A percentile compares a stretch with the other conserved stretches of the same genome.
Conservation (phyloP, 1,140 invertebrate genomes). For the Hormaphis cornu region DNA sequence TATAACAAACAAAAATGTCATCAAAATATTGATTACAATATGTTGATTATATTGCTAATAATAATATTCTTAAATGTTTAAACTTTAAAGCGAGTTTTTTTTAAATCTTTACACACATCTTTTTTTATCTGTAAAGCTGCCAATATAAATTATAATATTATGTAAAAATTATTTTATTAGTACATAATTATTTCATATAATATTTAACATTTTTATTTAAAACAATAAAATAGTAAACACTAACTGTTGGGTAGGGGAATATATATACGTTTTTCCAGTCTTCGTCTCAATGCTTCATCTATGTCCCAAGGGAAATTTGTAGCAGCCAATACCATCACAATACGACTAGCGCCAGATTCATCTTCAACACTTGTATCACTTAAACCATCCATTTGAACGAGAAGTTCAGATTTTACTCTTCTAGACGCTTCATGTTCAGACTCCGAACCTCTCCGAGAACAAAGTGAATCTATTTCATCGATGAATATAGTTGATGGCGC, state of each 20-base stretch:
- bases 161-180: no score
- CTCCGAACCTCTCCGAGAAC: slow-evolving; percentile 88
- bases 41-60: no score
- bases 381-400: slow-evolving; percentile 99
- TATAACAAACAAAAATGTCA: no score
- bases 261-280: slow-evolving; percentile 97
- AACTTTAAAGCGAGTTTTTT: no score
- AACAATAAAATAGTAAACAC: slow-evolving; percentile 35
- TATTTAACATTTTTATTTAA: background rate
- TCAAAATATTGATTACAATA: no score
- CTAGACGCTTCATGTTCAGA: slow-evolving; percentile 97
- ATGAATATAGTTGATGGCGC: slow-evolving; percentile 99
- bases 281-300: slow-evolving; percentile 88
- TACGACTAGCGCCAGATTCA: slow-evolving; percentile 53
- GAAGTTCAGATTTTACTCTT: slow-evolving; percentile 92
- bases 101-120: no score
- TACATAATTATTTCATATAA: background rate
- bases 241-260: slow-evolving; percentile 91
- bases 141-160: no score
- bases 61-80: no score
- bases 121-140: no score
- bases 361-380: slow-evolving; percentile 52
- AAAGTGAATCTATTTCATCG: slow-evolving; percentile 98
- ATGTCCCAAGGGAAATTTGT: slow-evolving; percentile 99
- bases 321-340: slow-evolving; percentile 96